Percentiles rank a stretch among this genome's conserved stretches.
Evolutionary conservation across 1,140 invertebrate genomes (phyloP).

Genomic region (Ridgeia piscesae): DNA sequence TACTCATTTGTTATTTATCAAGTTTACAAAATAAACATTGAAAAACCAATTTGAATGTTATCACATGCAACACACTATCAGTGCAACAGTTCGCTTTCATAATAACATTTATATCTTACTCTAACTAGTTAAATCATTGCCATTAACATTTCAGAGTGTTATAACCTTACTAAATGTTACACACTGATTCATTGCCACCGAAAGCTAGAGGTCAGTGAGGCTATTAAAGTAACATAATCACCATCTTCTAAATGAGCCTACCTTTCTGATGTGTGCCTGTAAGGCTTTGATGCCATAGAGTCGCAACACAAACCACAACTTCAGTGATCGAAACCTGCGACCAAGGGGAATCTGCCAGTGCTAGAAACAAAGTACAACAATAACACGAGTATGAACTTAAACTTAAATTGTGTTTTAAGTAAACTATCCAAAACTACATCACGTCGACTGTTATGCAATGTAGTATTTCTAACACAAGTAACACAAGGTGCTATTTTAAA

Average conservation of each 20-base stretch:
- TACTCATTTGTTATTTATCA: too few relatives aligned
- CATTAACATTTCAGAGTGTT: background rate
- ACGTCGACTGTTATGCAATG: too few relatives aligned
- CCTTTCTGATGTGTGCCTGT: slow-evolving; percentile 74
- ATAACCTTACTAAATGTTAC: background rate
- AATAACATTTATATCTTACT: background rate
- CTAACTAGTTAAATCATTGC: background rate
- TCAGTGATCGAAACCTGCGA: slow-evolving; percentile 85
- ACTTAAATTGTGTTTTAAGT: too few relatives aligned
- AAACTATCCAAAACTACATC: too few relatives aligned
- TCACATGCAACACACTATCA: background rate
- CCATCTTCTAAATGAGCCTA: slow-evolving; percentile 61
- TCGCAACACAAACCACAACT: slow-evolving; percentile 91
- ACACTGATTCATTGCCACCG: background rate
- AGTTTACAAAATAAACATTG: background rate
- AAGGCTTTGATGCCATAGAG: slow-evolving; percentile 80
- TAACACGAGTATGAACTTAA: too few relatives aligned
- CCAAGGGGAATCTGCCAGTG: slow-evolving; percentile 94
- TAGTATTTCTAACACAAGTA: too few relatives aligned
- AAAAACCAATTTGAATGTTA: background rate
- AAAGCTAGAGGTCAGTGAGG: background rate
- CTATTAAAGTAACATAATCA: background rate
- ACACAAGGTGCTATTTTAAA: too few relatives aligned
- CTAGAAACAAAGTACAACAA: slow-evolving; percentile 52
- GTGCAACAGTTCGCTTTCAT: background rate